Conservation (phyloP, 2,797 vertebrate genomes). For the Novumbra hubbsi region DNA sequence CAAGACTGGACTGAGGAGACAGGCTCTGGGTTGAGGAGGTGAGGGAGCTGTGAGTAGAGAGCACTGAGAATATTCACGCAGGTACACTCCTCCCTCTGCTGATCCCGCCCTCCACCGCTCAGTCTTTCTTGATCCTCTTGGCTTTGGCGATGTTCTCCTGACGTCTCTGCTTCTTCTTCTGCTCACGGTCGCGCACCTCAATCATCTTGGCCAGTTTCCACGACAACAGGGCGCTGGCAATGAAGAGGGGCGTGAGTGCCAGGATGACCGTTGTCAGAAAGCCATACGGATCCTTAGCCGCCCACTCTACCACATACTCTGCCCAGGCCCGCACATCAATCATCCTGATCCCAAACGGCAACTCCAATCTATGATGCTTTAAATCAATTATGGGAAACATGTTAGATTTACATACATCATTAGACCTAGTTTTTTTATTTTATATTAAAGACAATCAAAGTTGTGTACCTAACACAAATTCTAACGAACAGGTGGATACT, state of each 20-base stretch:
- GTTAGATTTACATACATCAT: neutral
- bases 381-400: neutral
- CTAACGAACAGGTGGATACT: neutral
- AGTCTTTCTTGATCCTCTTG: constrained; percentile 94
- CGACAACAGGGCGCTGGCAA: constrained; percentile 91
- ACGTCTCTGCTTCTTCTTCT: constrained; percentile 96
- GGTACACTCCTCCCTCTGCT: constrained; percentile 46
- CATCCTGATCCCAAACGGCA: constrained; percentile 71
- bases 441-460: neutral
- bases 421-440: neutral
- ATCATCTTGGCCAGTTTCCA: constrained; percentile 99
- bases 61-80: constrained; percentile 35
- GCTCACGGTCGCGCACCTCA: constrained; percentile 91
- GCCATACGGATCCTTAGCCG: constrained; percentile 96
- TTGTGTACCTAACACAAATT: neutral
- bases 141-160: constrained; percentile 97
- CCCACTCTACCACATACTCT: constrained; percentile 96
- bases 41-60: constrained; percentile 50
- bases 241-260: constrained; percentile 91
- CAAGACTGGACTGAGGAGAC: constrained; percentile 34
- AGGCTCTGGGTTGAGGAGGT: constrained; percentile 44
- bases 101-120: constrained; percentile 49
- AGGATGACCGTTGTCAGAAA: constrained; percentile 95
- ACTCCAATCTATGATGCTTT: constrained; percentile 26
- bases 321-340: constrained; percentile 93